Evolutionary conservation across 2,797 vertebrate species (phyloP).

Genomic region (Melanotaenia pygmaea): DNA sequence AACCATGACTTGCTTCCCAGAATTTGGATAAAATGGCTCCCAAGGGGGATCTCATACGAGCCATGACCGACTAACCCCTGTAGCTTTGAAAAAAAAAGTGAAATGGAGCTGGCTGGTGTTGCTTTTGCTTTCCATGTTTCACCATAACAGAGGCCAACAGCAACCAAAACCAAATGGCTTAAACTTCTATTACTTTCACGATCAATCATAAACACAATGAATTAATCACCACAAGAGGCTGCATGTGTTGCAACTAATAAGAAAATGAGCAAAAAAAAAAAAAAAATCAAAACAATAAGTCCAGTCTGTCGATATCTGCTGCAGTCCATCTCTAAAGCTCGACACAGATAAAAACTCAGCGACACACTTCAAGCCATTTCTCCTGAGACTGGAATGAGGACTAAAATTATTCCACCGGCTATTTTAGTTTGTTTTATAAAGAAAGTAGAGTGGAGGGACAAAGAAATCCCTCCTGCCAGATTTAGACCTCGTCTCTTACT

Average conservation of each 20-base stretch:
- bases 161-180: not conserved
- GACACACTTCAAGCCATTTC: slow-evolving; percentile 67
- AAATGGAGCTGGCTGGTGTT: not conserved
- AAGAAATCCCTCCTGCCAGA: slow-evolving; percentile 21
- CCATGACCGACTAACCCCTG: slow-evolving; percentile 25
- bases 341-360: slow-evolving; percentile 68
- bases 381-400: slow-evolving; percentile 54
- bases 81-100: slow-evolving; percentile 11
- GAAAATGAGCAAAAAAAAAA: slow-evolving; percentile 1
- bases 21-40: slow-evolving; percentile 21
- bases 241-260: not conserved
- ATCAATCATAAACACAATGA: not conserved
- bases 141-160: slow-evolving; percentile 8
- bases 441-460: slow-evolving; percentile 37
- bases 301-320: slow-evolving; percentile 36
- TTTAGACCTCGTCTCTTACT: slow-evolving; percentile 18
- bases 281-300: not conserved
- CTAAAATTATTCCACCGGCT: slow-evolving; percentile 62
- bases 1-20: slow-evolving; percentile 9
- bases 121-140: slow-evolving; percentile 5
- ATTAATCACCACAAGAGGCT: not conserved
- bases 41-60: slow-evolving; percentile 7
- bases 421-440: slow-evolving; percentile 69
- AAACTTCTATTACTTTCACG: not conserved
- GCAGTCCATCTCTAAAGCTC: slow-evolving; percentile 30